Evolutionary conservation across 2,797 vertebrate species (phyloP).

Genomic region (Poliocrania exsul): DNA sequence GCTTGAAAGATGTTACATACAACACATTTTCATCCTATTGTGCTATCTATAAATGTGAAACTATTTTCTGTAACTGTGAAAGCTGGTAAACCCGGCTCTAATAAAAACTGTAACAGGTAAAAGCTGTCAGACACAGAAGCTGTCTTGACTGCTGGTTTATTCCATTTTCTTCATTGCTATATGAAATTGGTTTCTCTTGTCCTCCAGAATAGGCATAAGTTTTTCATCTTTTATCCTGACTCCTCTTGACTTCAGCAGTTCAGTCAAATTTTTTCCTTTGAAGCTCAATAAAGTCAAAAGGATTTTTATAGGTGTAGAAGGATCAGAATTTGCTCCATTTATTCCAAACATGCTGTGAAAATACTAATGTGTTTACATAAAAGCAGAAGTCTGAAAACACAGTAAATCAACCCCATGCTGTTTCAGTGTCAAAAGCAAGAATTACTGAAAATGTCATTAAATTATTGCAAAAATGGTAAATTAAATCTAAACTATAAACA

Average conservation of each 20-base stretch:
- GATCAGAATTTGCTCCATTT: slow-evolving; percentile 22
- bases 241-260: not conserved
- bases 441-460: slow-evolving; percentile 46
- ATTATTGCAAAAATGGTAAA: slow-evolving; percentile 23
- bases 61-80: not conserved
- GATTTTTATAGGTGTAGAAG: not conserved
- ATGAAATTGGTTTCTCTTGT: slow-evolving; percentile 1
- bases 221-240: not conserved
- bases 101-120: slow-evolving; percentile 27
- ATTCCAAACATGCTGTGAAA: slow-evolving; percentile 45
- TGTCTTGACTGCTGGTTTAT: not conserved
- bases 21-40: not conserved
- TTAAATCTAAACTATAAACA: slow-evolving; percentile 15
- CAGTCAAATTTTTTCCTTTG: not conserved
- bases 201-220: not conserved
- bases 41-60: not conserved
- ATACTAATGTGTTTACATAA: slow-evolving; percentile 58
- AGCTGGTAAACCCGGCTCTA: not conserved
- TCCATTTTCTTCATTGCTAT: not conserved
- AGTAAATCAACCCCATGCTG: slow-evolving; percentile 55
- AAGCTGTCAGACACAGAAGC: not conserved
- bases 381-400: slow-evolving; percentile 44
- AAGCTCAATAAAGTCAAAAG: not conserved
- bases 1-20: not conserved
- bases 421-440: slow-evolving; percentile 39